Percentiles rank a stretch among this genome's conserved stretches.
Conservation (phyloP, 2,888 invertebrate species). For the Prostheceraeus crozeri region DNA sequence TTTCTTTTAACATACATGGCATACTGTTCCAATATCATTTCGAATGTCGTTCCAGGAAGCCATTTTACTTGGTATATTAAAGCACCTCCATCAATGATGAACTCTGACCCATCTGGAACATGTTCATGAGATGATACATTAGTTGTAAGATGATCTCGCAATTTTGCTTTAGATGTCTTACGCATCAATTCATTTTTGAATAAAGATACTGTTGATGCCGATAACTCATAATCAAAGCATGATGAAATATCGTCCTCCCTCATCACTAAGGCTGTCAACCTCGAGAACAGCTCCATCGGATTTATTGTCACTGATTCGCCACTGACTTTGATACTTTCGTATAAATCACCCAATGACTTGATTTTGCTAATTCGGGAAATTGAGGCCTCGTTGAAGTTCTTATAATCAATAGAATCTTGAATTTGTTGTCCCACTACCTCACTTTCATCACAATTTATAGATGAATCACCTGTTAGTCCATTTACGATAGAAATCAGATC, state of each 20-base stretch:
- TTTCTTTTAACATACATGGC: slow-evolving; percentile 42
- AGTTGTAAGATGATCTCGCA: slow-evolving; percentile 26
- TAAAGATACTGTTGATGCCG: slow-evolving; percentile 37
- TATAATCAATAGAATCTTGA: too few species aligned
- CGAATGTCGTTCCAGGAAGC: slow-evolving; percentile 43
- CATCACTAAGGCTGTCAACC: slow-evolving; percentile 34
- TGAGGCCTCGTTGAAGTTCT: too few species aligned
- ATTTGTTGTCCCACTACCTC: background rate
- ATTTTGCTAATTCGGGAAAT: too few species aligned
- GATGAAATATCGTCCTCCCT: slow-evolving; percentile 31
- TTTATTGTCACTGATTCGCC: slow-evolving; percentile 25
- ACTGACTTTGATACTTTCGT: too few species aligned
- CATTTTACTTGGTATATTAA: slow-evolving; percentile 45
- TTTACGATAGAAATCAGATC: background rate
- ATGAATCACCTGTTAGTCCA: background rate
- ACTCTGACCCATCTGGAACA: slow-evolving; percentile 33
- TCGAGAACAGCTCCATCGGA: slow-evolving; percentile 20
- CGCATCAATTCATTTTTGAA: slow-evolving; percentile 36
- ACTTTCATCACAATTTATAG: background rate
- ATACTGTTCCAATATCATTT: slow-evolving; percentile 41
- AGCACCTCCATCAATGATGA: slow-evolving; percentile 41
- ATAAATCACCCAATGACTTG: too few species aligned
- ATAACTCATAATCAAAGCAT: slow-evolving; percentile 34
- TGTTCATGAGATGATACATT: too few species aligned
- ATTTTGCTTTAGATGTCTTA: slow-evolving; percentile 34